phyloP scores from a whole-genome alignment of 2,888 invertebrate genomes.

The Nudaria mundana region DNA sequence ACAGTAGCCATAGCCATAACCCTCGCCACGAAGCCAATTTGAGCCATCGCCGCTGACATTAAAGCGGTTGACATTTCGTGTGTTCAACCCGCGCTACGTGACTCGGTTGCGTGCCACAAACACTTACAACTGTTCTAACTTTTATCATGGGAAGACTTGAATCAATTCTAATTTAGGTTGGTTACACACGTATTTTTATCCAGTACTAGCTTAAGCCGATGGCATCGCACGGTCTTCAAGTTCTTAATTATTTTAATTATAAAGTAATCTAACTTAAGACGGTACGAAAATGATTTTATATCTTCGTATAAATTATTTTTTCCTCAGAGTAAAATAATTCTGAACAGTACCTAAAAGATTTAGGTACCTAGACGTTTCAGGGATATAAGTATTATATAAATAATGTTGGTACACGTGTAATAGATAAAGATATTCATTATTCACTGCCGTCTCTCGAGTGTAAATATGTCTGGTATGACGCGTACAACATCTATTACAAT shows the following conservation, averaged over 20 bases:
- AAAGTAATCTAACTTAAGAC: background rate
- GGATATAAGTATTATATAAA: too few species aligned
- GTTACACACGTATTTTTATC: slow-evolving; percentile 8
- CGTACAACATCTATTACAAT: too few species aligned
- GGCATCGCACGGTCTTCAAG: background rate
- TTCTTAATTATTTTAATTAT: background rate
- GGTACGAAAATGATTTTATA: too few species aligned
- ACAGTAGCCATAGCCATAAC: slow-evolving; percentile 10
- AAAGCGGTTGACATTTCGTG: slow-evolving; percentile 50
- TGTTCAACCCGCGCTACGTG: slow-evolving; percentile 20
- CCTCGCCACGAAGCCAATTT: slow-evolving; percentile 20
- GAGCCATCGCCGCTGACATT: slow-evolving; percentile 40
- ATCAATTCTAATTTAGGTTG: slow-evolving; percentile 33
- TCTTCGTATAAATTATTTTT: too few species aligned
- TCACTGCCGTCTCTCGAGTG: too few species aligned
- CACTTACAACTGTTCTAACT: slow-evolving; percentile 41
- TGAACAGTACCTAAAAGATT: too few species aligned
- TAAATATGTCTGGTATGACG: too few species aligned
- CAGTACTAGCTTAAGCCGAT: slow-evolving; percentile 1
- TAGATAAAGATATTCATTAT: too few species aligned
- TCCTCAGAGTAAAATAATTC: too few species aligned
- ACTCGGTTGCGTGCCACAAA: slow-evolving; percentile 41
- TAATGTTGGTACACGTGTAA: too few species aligned
- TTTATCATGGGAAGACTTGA: slow-evolving; percentile 34
- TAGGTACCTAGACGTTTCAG: too few species aligned